Percentiles rank a stretch among this genome's conserved stretches.
These are phyloP conservation scores for Aspiorhynchus laticeps DNA, from an alignment of 2,113 vertebrate genomes.

Conservation along the genomic window DNA sequence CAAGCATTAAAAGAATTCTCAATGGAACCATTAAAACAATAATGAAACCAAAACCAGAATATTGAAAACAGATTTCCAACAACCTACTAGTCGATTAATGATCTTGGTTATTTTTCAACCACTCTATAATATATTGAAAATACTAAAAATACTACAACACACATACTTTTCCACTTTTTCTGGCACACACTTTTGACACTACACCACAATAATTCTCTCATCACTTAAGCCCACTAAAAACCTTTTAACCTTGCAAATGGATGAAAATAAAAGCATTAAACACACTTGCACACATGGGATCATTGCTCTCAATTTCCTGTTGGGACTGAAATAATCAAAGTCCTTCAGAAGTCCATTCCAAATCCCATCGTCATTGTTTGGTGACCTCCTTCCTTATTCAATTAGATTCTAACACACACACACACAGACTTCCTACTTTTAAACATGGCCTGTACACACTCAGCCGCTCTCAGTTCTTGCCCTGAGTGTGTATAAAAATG, in stretches of 20 bases:
- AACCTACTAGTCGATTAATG: neutral
- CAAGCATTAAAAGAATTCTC: neutral
- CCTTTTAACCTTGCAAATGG: slow-evolving; percentile 18
- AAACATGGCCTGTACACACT: slow-evolving; percentile 7
- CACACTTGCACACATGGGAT: slow-evolving; percentile 29
- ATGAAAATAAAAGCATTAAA: neutral
- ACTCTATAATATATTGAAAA: too few relatives aligned
- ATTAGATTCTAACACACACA: slow-evolving; percentile 31
- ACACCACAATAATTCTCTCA: neutral
- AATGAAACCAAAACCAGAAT: neutral
- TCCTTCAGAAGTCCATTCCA: slow-evolving; percentile 33
- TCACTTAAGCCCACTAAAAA: neutral
- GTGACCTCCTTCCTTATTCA: slow-evolving; percentile 41
- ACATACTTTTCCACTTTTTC: neutral
- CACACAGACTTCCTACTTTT: slow-evolving; percentile 25
- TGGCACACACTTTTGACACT: neutral
- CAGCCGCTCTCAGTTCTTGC: neutral
- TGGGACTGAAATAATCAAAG: slow-evolving; percentile 49
- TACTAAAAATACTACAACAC: neutral
- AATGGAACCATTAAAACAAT: neutral
- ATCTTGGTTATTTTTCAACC: neutral
- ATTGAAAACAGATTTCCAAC: neutral
- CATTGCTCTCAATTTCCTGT: slow-evolving; percentile 36
- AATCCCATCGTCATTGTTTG: slow-evolving; percentile 45
- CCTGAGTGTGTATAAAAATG: slow-evolving; percentile 10